Evolutionary conservation across 2,797 vertebrate species (phyloP), one percentile per base, ranked within the genome.

Genomic region (Pagetopsis macropterus): DNA sequence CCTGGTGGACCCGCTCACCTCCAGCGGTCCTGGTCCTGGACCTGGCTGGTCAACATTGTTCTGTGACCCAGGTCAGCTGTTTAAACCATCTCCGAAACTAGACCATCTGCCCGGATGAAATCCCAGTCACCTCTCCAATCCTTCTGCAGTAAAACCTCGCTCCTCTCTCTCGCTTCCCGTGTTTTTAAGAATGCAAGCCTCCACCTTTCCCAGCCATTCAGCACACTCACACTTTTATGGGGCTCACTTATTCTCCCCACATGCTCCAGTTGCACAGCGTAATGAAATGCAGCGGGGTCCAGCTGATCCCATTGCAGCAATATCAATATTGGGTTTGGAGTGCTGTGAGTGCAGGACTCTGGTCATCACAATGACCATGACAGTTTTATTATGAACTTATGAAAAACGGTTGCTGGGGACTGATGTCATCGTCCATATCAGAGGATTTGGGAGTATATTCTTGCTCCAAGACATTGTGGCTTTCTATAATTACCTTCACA

Each of bases 401-500:
- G 87, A 90, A 87, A 86, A 62, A 85, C 78, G 44, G 65, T 81
- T 51, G 54, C 62, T 68, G 60, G 23, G 67, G 64, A 73, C 56
- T 93, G 83, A 92, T 79, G 81, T 92, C 88, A 86, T 78, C 46
- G 3, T n/a, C 68, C 84, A 87, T 67, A 21, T 65, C 33, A 2
- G 59, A 84, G 64, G 71, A 80, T 49, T 72, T 56, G 3, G 21
- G 57, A 81, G 70, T 75, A 48, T 73, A 84, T 79, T 70, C 17
- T 33, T 59, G 75, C 84, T 87, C 44, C 63, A 72, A 82, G 82
- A 81, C 75, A 77, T 78, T 79, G 66, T 75, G 75, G 74, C 50
- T 86, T 88, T 87, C 90, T 88, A 58, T 87, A 79, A 87, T 92
- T 88, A 88, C 82, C 82, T 83, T 86, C 76, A 73, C 74, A 83